Evolutionary conservation across 2,113 vertebrate species (phyloP).

Genomic region (Mus spicilegus): DNA sequence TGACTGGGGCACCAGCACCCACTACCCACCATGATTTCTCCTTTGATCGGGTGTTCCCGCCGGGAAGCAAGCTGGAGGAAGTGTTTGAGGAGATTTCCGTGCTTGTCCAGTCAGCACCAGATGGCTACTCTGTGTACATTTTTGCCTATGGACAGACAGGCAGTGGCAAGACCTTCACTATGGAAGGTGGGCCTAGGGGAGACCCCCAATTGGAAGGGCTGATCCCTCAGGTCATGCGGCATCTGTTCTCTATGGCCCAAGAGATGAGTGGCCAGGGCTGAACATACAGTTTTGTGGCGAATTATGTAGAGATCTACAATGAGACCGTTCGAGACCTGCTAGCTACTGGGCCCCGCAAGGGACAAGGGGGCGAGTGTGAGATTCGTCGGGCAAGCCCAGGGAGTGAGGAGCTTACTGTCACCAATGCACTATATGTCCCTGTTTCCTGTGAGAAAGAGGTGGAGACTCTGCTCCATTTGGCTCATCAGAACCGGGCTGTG

Average conservation of each 20-base stretch:
- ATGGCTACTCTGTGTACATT: conserved; percentile 95
- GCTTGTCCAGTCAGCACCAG: conserved; percentile 93
- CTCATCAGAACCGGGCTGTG: conserved; percentile 84
- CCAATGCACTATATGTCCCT: conserved; percentile 82
- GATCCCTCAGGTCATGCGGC: conserved; percentile 92
- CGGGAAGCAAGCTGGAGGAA: conserved; percentile 86
- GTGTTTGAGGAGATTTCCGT: conserved; percentile 94
- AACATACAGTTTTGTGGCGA: conserved; percentile 87
- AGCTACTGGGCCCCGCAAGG: conserved; percentile 74
- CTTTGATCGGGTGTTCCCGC: conserved; percentile 93
- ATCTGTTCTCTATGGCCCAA: conserved; percentile 89
- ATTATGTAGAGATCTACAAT: conserved; percentile 88
- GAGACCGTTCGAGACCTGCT: conserved; percentile 86
- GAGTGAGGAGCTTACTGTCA: conserved; percentile 82
- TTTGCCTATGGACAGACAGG: conserved; percentile 96
- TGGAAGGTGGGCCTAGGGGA: conserved; percentile 90
- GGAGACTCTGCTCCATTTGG: conserved; percentile 79
- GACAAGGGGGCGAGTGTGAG: conserved; percentile 80
- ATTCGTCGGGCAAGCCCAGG: conserved; percentile 81
- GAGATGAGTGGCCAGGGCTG: conserved; percentile 90
- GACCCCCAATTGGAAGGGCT: conserved; percentile 85
- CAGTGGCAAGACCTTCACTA: conserved; percentile 95
- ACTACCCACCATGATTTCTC: conserved; percentile 87
- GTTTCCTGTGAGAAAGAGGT: conserved; percentile 85
- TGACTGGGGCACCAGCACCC: conserved; percentile 59